phyloP scores from a whole-genome alignment of 2,888 invertebrate species.

The Flexamia atlantica region DNA sequence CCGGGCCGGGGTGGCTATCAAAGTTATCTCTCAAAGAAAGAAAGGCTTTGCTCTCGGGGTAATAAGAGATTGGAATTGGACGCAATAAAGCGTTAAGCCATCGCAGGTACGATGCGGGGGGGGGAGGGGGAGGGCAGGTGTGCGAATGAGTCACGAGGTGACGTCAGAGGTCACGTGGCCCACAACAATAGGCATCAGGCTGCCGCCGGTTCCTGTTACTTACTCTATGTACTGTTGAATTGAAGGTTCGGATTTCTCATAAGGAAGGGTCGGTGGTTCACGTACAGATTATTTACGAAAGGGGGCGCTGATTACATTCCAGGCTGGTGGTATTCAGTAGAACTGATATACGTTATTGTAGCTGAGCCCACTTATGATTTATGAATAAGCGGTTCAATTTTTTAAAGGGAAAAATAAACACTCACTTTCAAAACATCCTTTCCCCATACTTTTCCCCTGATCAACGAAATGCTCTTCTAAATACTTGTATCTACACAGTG shows the following conservation, averaged over 20 bases:
- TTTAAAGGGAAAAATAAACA: too few relatives aligned
- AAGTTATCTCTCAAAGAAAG: slow-evolving; percentile 21
- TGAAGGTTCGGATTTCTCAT: not conserved
- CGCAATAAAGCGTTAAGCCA: slow-evolving; percentile 33
- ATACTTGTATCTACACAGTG: too few relatives aligned
- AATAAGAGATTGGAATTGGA: slow-evolving; percentile 38
- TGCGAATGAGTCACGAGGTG: slow-evolving; percentile 42
- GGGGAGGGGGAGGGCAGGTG: slow-evolving; percentile 30
- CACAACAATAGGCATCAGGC: slow-evolving; percentile 28
- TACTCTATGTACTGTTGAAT: slow-evolving; percentile 18
- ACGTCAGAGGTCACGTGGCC: slow-evolving; percentile 35
- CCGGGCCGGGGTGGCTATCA: not conserved
- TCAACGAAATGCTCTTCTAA: too few relatives aligned
- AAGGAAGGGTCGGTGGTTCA: not conserved
- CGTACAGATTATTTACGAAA: not conserved
- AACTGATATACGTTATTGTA: too few relatives aligned
- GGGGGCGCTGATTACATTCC: too few relatives aligned
- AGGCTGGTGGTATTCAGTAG: too few relatives aligned
- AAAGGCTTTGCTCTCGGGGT: slow-evolving; percentile 28
- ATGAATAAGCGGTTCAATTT: too few relatives aligned
- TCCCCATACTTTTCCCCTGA: too few relatives aligned
- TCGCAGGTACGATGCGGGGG: slow-evolving; percentile 16
- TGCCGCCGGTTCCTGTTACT: slow-evolving; percentile 38
- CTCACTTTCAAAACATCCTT: too few relatives aligned
- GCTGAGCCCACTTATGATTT: too few relatives aligned